Evolutionary conservation across 2,113 vertebrate genomes (phyloP).

Genomic region (Limnothrissa miodon): DNA sequence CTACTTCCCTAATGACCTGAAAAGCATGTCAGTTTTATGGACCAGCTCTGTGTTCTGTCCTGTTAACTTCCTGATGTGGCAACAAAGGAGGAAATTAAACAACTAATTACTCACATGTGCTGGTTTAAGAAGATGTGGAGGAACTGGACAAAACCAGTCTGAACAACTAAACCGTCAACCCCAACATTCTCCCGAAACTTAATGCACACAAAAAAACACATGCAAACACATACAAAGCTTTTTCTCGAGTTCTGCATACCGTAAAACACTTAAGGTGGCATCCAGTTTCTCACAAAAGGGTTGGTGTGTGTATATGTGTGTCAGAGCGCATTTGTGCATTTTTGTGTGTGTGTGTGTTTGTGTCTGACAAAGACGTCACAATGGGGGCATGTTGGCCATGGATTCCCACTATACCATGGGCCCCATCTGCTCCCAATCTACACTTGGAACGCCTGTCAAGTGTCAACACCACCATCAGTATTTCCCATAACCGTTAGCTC

Average conservation of each 20-base stretch:
- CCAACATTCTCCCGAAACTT: background rate
- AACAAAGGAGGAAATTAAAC: slow-evolving; percentile 14
- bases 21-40: background rate
- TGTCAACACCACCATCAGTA: slow-evolving; percentile 26
- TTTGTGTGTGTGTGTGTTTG: background rate
- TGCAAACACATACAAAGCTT: background rate
- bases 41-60: background rate
- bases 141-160: slow-evolving; percentile 7
- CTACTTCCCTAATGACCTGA: background rate
- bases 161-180: background rate
- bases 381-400: background rate
- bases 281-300: slow-evolving; percentile 28
- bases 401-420: background rate
- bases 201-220: background rate
- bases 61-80: background rate
- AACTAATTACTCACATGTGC: background rate
- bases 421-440: slow-evolving; percentile 34
- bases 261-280: background rate
- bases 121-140: background rate
- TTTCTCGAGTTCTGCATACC: background rate
- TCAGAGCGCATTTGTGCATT: slow-evolving; percentile 21
- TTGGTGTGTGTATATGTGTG: slow-evolving; percentile 13
- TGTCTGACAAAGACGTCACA: background rate
- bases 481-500: slow-evolving; percentile 31
- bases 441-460: slow-evolving; percentile 24